Conservation (phyloP, 1,140 invertebrate genomes). For the Ephestia elutella region DNA sequence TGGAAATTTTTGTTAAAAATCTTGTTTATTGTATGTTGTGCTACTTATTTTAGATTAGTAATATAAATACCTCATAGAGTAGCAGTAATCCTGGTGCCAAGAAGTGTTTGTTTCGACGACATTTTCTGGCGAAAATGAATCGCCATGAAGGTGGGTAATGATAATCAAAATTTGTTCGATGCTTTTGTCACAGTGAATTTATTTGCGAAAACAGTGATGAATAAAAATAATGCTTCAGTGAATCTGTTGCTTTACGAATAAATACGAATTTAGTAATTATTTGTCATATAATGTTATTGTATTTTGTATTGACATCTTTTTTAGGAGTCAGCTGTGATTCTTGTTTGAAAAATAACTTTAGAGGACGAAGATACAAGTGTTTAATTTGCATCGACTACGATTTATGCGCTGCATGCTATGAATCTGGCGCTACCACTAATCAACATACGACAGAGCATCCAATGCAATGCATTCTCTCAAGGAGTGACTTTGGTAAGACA, state of each 20-base stretch:
- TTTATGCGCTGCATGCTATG: slow-evolving; percentile 96
- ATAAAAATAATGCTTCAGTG: background rate
- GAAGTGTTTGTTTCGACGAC: slow-evolving; percentile 65
- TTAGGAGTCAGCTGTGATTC: slow-evolving; percentile 98
- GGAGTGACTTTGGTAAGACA: slow-evolving; percentile 93
- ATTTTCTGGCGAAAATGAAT: slow-evolving; percentile 82
- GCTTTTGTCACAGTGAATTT: slow-evolving; percentile 66
- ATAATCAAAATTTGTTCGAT: slow-evolving; percentile 74
- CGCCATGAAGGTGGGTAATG: slow-evolving; percentile 85
- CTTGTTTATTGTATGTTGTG: slow-evolving; percentile 78
- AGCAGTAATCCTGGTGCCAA: slow-evolving; percentile 64
- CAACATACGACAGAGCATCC: slow-evolving; percentile 96
- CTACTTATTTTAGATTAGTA: slow-evolving; percentile 73
- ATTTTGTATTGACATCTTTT: slow-evolving; percentile 62
- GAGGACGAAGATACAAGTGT: slow-evolving; percentile 98
- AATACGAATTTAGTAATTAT: slow-evolving; percentile 4
- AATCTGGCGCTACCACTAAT: slow-evolving; percentile 93
- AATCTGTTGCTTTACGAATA: background rate
- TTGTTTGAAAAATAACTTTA: slow-evolving; percentile 98
- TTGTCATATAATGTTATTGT: slow-evolving; percentile 25
- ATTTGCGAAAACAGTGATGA: slow-evolving; percentile 29
- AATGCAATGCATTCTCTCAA: slow-evolving; percentile 98
- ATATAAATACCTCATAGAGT: slow-evolving; percentile 66
- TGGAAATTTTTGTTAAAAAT: slow-evolving; percentile 79
- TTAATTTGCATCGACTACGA: slow-evolving; percentile 99